Percentiles rank a stretch among this genome's conserved stretches.
phyloP scores from a whole-genome alignment of 1,140 invertebrate species.

The Saccostrea cuccullata region DNA sequence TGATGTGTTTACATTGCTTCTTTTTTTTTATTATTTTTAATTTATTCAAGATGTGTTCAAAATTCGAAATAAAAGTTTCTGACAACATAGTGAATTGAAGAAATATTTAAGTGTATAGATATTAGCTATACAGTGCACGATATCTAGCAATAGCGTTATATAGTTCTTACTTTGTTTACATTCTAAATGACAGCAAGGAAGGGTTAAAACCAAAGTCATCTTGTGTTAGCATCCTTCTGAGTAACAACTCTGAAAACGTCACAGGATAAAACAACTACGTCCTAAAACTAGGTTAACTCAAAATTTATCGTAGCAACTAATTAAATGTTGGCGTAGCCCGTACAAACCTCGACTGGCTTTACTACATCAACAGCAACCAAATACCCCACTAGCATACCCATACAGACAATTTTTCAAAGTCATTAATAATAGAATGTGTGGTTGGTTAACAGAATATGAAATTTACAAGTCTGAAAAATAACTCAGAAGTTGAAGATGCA shows the following conservation, averaged over 20 bases:
- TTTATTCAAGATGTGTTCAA: no score
- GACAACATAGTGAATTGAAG: no score
- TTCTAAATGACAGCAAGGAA: slow-evolving; percentile 10
- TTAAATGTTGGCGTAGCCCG: background rate
- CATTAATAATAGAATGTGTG: background rate
- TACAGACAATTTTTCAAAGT: background rate
- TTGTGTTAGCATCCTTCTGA: background rate
- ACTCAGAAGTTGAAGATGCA: background rate
- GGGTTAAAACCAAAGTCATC: slow-evolving; percentile 8
- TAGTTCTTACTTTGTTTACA: slow-evolving; percentile 8
- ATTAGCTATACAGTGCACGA: background rate
- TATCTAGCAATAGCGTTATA: background rate
- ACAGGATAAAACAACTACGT: background rate
- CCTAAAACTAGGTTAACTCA: slow-evolving; percentile 24
- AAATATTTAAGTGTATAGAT: no score
- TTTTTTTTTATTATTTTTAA: no score
- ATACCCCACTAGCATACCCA: background rate
- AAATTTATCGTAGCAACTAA: background rate
- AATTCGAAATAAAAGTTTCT: no score
- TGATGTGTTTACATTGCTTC: no score
- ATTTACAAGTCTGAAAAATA: background rate
- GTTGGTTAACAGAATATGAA: background rate
- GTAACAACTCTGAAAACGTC: slow-evolving; percentile 11
- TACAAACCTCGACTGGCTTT: background rate
- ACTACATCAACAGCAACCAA: background rate